Conservation (phyloP, 2,888 invertebrate genomes). For the Hoplodrina blanda region DNA sequence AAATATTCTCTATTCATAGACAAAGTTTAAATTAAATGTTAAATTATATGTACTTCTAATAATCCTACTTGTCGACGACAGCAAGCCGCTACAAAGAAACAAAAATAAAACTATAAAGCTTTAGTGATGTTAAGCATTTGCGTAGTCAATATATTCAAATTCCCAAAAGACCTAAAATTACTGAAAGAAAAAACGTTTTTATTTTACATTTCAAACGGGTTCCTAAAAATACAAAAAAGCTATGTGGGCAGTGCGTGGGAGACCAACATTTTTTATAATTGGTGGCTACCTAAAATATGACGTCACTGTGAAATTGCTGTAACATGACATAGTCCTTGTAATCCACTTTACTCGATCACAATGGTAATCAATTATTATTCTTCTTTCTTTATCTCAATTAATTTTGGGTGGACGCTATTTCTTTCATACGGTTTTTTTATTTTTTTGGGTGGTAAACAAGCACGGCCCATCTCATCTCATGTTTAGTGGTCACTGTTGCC, state of each 20-base stretch:
- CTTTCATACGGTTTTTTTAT: no score
- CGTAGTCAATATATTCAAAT: slow-evolving; percentile 8
- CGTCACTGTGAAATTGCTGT: not conserved
- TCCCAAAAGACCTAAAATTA: not conserved
- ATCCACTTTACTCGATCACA: not conserved
- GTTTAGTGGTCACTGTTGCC: no score
- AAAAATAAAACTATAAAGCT: slow-evolving; percentile 20
- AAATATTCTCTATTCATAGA: slow-evolving; percentile 9
- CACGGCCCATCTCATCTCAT: no score
- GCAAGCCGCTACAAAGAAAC: slow-evolving; percentile 14
- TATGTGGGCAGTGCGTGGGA: slow-evolving; percentile 21
- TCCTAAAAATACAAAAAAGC: not conserved
- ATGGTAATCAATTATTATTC: not conserved
- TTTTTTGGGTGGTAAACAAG: no score
- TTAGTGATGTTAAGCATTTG: slow-evolving; percentile 11
- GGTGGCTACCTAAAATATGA: not conserved
- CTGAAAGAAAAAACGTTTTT: not conserved
- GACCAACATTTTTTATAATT: slow-evolving; percentile 7
- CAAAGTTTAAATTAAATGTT: slow-evolving; percentile 6
- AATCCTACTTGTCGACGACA: slow-evolving; percentile 9
- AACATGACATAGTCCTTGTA: not conserved
- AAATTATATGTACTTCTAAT: not conserved
- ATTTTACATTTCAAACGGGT: not conserved
- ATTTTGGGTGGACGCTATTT: not conserved
- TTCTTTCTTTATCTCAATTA: not conserved